Evolutionary conservation across 2,888 invertebrate genomes (phyloP), one percentile per base, ranked within the genome.

Genomic region (Hetaerina titia): DNA sequence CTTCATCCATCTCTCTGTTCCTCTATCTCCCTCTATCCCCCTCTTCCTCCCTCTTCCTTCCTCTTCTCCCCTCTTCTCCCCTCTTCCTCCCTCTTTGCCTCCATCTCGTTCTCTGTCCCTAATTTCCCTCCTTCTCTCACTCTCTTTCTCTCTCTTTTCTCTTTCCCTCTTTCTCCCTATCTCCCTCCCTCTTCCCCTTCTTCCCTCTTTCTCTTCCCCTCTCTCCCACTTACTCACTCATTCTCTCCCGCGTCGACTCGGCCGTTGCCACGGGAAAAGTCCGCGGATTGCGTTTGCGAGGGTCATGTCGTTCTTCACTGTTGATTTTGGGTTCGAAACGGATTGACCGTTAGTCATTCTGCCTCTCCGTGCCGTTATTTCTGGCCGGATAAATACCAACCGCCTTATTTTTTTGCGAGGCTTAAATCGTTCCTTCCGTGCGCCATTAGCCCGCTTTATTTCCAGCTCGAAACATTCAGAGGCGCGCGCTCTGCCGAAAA

Each of bases 281-380:
- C 9, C 74, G 25, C 25, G 13, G 74, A 74, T 74, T 74, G 8
- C 19, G 74, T 25, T 25, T 1, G 8, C 1, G 25, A 13, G 74
- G 25, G 25, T 7, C 7, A 9, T 74, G 74, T 74, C 74, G 74
- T 19, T 74, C 0, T 8, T 5, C 74, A 25, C 74, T 74, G 74
- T 74, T 74, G 74, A 74, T 74, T 74, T 74, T 74, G 74, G 74
- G 74, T 74, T 74, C 74, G 74, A 74, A 74, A 25, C 74, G 74
- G 74, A 74, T 74, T 74, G 74, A 74, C 74, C 25, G 74, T 11
- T 74, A 1, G 74, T 74, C 74, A 25, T 74, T 69, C 69, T 69
- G 19, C 22, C 69, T 17, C 74, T 25, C 74, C 11, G 74, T 25
- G 74, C 74, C 74, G 25, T 74, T 74, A 74, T 25, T 74, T 74